Evolutionary conservation across 2,888 invertebrate species (phyloP).

Genomic region (Tachina lurida): DNA sequence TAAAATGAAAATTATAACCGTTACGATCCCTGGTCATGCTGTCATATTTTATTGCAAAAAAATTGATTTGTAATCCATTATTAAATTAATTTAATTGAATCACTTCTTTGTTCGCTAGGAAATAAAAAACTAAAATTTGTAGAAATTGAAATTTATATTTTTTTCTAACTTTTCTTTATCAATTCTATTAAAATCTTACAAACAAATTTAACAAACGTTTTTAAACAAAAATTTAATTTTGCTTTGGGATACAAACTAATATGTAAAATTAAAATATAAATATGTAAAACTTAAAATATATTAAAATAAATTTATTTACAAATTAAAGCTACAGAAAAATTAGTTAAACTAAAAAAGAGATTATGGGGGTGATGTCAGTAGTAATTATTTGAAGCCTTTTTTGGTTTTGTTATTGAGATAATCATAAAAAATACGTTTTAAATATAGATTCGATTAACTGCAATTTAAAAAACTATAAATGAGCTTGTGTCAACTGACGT

Average conservation of each 20-base stretch:
- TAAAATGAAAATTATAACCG: no score
- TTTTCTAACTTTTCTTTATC: conserved; percentile 35
- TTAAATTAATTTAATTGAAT: no score
- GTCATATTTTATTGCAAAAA: no score
- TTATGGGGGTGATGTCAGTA: conserved; percentile 4
- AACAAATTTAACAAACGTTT: conserved; percentile 74
- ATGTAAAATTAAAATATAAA: conserved; percentile 55
- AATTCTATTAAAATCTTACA: conserved; percentile 70
- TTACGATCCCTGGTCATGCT: no score
- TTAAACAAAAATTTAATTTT: conserved; percentile 58
- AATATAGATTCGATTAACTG: conserved; percentile 20
- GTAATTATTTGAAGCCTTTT: conserved; percentile 15
- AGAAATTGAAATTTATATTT: conserved; percentile 49
- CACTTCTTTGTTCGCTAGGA: conserved; percentile 1
- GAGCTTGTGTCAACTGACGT: conserved; percentile 9
- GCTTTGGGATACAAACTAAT: conserved; percentile 48
- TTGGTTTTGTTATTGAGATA: not conserved
- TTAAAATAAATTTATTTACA: conserved; percentile 34
- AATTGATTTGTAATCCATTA: no score
- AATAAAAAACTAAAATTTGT: conserved; percentile 25
- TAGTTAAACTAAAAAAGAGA: conserved; percentile 10
- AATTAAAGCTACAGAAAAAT: conserved; percentile 32
- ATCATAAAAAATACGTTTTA: not conserved
- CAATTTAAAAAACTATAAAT: not conserved
- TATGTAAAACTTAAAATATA: conserved; percentile 45